Base-by-base conservation (phyloP, 2,797 vertebrate species). In the Potorous gilbertii region DNA sequence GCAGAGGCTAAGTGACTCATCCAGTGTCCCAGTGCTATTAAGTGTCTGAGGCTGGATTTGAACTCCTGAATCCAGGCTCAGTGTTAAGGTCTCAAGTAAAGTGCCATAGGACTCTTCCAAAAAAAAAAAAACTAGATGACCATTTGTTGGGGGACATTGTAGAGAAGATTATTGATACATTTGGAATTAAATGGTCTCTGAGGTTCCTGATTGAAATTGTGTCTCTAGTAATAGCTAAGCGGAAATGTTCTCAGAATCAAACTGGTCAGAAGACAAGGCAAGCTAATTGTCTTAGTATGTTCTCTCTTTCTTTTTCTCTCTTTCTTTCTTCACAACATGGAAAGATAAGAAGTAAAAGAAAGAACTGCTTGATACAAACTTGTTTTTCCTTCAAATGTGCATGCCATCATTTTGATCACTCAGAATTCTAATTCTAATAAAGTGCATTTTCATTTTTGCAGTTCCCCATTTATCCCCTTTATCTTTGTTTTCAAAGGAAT, bases 401-500 rank as follows among this genome's bases (percentile, higher is more conserved):
- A 31, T 92, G 31, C 55, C 55, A 34, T 95, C 94, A 11, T 90
- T 87, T 87, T 50, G 40, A 87, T 87, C 74, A 87, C 40, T 74
- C n/a, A 81, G 18, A 52, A 95, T 9, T 55, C 31, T 40, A 40
- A 90, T 29, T 24, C 21, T 92, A 34, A 27, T 91, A 54, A 93
- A 92, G 56, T 54, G 10, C 40, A 87, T 52, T 56, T 27, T 66
- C 34, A 90, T 90, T 66, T 18, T 2, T 95, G 16, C 1, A 56
- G 92, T 0, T 87, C 8, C 6, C 0, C 94, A 54, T 9, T 56
- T 93, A 2, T 28, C 40, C 52, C 55, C 34, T 94, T 55, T 62
- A 55, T 54, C 81, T n/a, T 94, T 74, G 1, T 81, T 95, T 31
- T 94, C 14, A 46, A 90, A 87, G 74, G 62, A 90, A n/a, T 95